Evolutionary conservation across 2,797 vertebrate genomes (phyloP).

Genomic region (Malurus splendens): DNA sequence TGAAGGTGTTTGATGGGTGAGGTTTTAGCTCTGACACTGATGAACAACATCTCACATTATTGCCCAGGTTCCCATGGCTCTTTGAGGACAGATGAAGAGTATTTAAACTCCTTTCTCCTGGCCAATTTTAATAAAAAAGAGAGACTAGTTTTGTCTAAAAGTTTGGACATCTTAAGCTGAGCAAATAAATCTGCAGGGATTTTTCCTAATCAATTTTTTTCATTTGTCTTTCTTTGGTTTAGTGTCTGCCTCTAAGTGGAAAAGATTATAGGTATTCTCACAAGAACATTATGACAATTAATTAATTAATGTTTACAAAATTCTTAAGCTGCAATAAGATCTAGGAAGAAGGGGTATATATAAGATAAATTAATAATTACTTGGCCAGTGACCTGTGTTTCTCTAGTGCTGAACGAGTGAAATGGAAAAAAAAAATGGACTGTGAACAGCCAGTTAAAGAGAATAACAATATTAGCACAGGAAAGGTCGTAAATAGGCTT

Average conservation of each 20-base stretch:
- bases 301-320: background rate
- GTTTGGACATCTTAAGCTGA: background rate
- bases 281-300: background rate
- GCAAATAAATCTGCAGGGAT: background rate
- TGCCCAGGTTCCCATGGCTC: background rate
- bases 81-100: background rate
- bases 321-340: background rate
- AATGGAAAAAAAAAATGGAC: background rate
- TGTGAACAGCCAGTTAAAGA: background rate
- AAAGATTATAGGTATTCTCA: background rate
- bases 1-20: fast-evolving
- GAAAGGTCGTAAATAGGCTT: background rate
- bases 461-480: background rate
- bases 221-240: background rate
- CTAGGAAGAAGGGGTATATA: background rate
- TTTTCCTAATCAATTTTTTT: background rate
- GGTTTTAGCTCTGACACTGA: background rate
- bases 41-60: background rate
- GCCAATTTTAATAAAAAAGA: background rate
- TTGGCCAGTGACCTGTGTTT: background rate
- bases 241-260: background rate
- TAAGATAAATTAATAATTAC: background rate
- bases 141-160: background rate
- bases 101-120: background rate
- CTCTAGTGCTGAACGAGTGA: background rate